Evolutionary conservation across 2,797 vertebrate species (phyloP).

Genomic region (Chiroxiphia lanceolata): DNA sequence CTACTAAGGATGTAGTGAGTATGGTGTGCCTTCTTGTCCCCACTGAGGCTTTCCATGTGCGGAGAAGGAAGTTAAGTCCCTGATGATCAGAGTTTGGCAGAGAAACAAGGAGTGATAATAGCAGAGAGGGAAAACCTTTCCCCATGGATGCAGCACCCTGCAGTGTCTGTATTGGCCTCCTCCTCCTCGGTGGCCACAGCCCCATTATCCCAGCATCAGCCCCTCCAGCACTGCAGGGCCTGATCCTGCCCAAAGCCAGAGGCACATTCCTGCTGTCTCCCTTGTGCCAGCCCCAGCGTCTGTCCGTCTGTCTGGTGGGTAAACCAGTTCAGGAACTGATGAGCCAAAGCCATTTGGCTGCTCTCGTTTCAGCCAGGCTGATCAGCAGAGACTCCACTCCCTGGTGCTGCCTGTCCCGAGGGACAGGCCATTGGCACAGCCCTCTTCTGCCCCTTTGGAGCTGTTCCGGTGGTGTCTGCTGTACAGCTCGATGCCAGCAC

Average conservation of each 20-base stretch:
- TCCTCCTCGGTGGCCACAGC: not conserved
- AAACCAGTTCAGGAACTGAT: constrained; percentile 33
- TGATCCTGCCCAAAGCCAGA: not conserved
- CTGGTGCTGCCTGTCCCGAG: fast-evolving
- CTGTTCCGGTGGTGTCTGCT: fast-evolving
- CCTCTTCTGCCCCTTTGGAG: not conserved
- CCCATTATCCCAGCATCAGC: not conserved
- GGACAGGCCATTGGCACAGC: not conserved
- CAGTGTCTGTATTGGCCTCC: not conserved
- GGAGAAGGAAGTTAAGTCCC: not conserved
- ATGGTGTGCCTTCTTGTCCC: not conserved
- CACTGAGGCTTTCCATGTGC: fast-evolving
- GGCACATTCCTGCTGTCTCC: not conserved
- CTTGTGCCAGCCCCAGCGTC: not conserved
- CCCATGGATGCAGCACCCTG: not conserved
- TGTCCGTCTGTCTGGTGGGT: not conserved
- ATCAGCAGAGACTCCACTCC: not conserved
- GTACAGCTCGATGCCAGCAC: fast-evolving
- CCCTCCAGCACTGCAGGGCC: not conserved
- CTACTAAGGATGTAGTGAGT: fast-evolving
- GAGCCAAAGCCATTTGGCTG: not conserved
- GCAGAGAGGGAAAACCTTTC: not conserved
- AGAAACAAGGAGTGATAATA: not conserved
- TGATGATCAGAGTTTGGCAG: not conserved
- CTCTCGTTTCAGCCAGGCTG: not conserved